Conservation (phyloP, 2,113 vertebrate species). For the Aspiorhynchus laticeps region DNA sequence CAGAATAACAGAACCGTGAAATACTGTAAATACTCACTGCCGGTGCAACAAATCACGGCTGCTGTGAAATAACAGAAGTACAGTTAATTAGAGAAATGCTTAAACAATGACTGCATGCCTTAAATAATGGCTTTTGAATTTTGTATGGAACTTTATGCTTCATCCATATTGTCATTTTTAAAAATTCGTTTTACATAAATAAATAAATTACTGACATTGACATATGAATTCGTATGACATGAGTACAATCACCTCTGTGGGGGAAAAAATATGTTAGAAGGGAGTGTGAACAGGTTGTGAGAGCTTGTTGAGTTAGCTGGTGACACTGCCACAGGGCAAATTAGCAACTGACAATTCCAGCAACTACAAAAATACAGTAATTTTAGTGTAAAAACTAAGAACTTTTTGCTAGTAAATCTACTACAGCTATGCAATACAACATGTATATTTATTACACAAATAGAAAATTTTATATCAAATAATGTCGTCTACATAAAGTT, state of each 20-base stretch:
- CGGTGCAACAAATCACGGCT: background rate
- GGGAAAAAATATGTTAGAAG: background rate
- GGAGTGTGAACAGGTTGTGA: background rate
- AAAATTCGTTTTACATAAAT: too few species aligned
- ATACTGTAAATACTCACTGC: background rate
- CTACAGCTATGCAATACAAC: background rate
- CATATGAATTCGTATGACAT: too few species aligned
- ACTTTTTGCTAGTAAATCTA: background rate
- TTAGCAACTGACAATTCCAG: background rate
- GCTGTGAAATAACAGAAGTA: background rate
- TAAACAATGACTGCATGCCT: background rate
- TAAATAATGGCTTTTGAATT: background rate
- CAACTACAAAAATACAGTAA: background rate
- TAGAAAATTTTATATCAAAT: background rate
- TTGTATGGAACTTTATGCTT: background rate
- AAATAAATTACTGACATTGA: too few species aligned
- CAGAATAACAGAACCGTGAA: slow-evolving; percentile 1
- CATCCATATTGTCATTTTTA: background rate
- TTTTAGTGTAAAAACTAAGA: background rate
- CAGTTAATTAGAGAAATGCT: background rate
- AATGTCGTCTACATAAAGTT: background rate
- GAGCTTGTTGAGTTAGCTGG: background rate
- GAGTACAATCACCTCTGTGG: too few species aligned
- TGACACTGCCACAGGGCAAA: background rate
- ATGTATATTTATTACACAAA: background rate